Conservation (phyloP, 2,113 vertebrate species). For the Murina feae region DNA sequence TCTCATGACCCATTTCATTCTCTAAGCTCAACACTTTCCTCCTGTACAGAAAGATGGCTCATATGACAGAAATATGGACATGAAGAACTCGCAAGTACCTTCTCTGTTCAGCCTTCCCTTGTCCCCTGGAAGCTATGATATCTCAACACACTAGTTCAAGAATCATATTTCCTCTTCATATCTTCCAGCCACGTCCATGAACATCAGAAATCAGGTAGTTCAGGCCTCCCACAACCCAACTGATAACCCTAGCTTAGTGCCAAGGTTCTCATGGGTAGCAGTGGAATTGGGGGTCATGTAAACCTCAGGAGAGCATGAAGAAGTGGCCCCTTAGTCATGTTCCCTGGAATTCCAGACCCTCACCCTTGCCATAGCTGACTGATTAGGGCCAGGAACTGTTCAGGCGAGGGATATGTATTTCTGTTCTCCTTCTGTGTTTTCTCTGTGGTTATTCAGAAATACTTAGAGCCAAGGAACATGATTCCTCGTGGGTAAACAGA, state of each 20-base stretch:
- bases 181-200: neutral
- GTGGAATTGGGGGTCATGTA: neutral
- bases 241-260: neutral
- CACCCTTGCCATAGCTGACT: neutral
- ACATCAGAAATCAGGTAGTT: conserved; percentile 25
- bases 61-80: neutral
- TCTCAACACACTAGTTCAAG: neutral
- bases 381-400: neutral
- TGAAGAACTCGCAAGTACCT: neutral
- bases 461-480: neutral
- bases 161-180: neutral
- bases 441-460: neutral
- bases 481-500: conserved; percentile 16
- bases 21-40: neutral
- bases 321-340: neutral
- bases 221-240: neutral
- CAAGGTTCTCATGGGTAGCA: neutral
- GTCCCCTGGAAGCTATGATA: neutral
- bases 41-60: neutral
- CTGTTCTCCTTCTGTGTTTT: neutral
- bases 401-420: neutral
- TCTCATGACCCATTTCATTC: neutral
- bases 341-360: neutral
- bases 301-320: neutral
- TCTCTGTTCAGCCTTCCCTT: neutral